These are phyloP conservation scores for Oreamnos americanus DNA, from an alignment of 2,113 vertebrate species.

Conservation along the genomic window DNA sequence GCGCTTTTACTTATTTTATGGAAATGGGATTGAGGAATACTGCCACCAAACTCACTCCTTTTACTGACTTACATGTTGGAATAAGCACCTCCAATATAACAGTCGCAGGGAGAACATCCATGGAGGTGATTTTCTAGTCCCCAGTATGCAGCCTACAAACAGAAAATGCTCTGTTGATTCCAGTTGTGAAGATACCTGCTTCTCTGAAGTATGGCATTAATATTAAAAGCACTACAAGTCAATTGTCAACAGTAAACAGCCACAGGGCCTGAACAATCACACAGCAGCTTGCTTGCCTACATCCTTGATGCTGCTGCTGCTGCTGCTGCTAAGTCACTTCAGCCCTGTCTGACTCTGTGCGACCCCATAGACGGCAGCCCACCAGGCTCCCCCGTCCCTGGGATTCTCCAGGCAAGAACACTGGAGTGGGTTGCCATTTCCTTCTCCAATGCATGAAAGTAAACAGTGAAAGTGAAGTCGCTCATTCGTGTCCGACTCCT, in stretches of 20 bases:
- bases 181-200: not conserved
- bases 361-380: no score
- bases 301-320: not conserved
- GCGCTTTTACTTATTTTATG: not conserved
- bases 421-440: no score
- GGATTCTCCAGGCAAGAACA: no score
- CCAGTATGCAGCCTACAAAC: conserved; percentile 87
- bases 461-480: no score
- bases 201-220: not conserved
- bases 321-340: no score
- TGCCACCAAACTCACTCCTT: not conserved
- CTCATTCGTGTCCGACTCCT: accelerated
- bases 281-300: not conserved
- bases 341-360: no score
- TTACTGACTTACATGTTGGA: conserved; percentile 80
- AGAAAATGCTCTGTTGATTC: conserved; percentile 32
- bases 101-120: conserved; percentile 87
- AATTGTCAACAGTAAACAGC: not conserved
- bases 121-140: conserved; percentile 83
- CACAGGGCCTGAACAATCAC: not conserved
- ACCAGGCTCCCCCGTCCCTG: no score
- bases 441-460: no score
- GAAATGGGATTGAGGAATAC: not conserved
- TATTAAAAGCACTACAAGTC: not conserved
- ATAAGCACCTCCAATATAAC: conserved; percentile 88